phyloP scores from a whole-genome alignment of 2,888 invertebrate species.

The Tipula helvola region DNA sequence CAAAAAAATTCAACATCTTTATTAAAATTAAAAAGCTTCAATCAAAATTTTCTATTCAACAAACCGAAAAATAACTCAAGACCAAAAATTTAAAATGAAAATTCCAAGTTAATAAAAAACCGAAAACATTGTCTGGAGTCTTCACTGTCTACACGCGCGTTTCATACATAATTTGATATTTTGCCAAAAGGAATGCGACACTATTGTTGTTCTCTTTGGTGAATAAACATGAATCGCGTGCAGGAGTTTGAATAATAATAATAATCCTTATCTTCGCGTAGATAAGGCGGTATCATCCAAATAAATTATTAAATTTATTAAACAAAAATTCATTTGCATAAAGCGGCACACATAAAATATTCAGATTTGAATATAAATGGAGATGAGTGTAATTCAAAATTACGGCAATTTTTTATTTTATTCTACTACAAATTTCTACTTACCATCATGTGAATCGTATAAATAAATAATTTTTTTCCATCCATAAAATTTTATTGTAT shows the following conservation, averaged over 20 bases:
- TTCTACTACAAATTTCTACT: constrained; percentile 26
- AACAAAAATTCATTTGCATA: not conserved
- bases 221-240: not conserved
- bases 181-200: not conserved
- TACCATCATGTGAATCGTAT: constrained; percentile 67
- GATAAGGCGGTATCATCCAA: not conserved
- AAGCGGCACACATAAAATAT: too few relatives aligned
- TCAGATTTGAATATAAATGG: too few relatives aligned
- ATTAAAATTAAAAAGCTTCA: too few relatives aligned
- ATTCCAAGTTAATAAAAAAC: not conserved
- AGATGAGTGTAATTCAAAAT: too few relatives aligned
- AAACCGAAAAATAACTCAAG: not conserved
- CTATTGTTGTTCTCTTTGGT: not conserved
- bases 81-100: not conserved
- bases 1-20: too few relatives aligned
- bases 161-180: not conserved
- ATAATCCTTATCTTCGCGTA: not conserved
- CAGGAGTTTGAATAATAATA: not conserved
- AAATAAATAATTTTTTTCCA: constrained; percentile 70
- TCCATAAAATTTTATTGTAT: constrained; percentile 82
- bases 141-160: not conserved
- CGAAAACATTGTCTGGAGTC: not conserved
- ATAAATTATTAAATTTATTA: not conserved
- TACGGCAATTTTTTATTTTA: too few relatives aligned
- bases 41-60: not conserved